Evolutionary conservation across 2,888 invertebrate species (phyloP).

Genomic region (Pasiphila rectangulata): DNA sequence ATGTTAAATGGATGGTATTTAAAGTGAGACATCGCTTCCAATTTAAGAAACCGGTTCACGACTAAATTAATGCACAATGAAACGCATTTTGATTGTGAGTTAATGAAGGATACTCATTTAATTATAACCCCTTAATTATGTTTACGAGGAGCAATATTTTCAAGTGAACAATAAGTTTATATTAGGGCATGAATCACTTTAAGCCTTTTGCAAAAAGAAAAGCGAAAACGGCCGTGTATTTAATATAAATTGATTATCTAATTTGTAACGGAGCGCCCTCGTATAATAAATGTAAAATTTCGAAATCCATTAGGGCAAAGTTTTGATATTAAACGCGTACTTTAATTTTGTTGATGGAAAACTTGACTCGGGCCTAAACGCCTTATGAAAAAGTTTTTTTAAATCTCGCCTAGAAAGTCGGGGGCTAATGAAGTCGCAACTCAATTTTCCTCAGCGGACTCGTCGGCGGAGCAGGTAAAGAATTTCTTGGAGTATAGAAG

Average conservation of each 20-base stretch:
- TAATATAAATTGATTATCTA: conserved; percentile 37
- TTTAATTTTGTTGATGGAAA: conserved; percentile 77
- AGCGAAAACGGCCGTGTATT: conserved; percentile 28
- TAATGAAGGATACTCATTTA: conserved; percentile 13
- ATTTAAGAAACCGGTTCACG: conserved; percentile 40
- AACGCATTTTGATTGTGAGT: conserved; percentile 28
- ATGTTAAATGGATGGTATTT: conserved; percentile 50
- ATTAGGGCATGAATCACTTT: conserved; percentile 21
- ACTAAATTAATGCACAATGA: conserved; percentile 37
- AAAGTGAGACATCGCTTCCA: conserved; percentile 48
- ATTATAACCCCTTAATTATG: conserved; percentile 10
- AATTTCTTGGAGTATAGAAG: conserved; percentile 37
- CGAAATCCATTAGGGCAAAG: conserved; percentile 73
- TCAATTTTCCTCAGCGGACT: conserved; percentile 56
- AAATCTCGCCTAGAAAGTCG: conserved; percentile 53
- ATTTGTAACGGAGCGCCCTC: conserved; percentile 33
- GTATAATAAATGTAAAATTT: conserved; percentile 69
- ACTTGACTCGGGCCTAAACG: conserved; percentile 67
- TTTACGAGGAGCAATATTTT: conserved; percentile 14
- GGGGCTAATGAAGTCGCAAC: conserved; percentile 71
- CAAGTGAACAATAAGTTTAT: conserved; percentile 20
- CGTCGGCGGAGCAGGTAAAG: conserved; percentile 34
- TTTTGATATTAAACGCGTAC: conserved; percentile 73
- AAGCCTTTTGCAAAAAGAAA: conserved; percentile 22
- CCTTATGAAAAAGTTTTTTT: conserved; percentile 62